Evolutionary conservation across 2,113 vertebrate species (phyloP).

Genomic region (Oncorhynchus mykiss): DNA sequence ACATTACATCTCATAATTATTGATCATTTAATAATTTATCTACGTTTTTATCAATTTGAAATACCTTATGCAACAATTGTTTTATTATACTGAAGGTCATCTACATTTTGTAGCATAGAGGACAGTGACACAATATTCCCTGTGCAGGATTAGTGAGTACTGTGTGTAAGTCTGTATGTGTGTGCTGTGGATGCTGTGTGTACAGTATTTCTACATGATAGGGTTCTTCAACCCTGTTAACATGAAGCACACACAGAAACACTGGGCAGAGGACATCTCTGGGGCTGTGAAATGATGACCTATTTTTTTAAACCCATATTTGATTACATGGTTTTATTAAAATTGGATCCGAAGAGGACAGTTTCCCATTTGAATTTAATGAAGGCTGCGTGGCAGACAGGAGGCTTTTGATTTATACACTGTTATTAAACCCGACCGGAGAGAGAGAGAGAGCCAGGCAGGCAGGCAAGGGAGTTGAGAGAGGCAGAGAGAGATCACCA

Average conservation of each 20-base stretch:
- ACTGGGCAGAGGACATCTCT: conserved; percentile 55
- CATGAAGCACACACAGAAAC: conserved; percentile 52
- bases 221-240: conserved; percentile 43
- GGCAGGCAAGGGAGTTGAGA: conserved; percentile 28
- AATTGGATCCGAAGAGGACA: conserved; percentile 76
- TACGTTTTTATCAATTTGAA: not conserved
- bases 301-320: conserved; percentile 72
- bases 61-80: not conserved
- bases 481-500: conserved; percentile 9
- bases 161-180: conserved; percentile 3
- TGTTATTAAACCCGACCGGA: conserved; percentile 74
- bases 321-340: conserved; percentile 81
- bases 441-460: conserved; percentile 29
- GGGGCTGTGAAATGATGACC: conserved; percentile 69
- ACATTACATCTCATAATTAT: not conserved
- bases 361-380: conserved; percentile 76
- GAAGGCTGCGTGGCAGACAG: conserved; percentile 76
- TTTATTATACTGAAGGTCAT: not conserved
- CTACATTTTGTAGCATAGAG: not conserved
- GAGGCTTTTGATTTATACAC: conserved; percentile 79
- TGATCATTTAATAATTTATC: not conserved
- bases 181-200: not conserved
- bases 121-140: not conserved
- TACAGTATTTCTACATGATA: conserved; percentile 26
- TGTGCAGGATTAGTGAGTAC: not conserved